Conservation (phyloP, 2,797 vertebrate species). For the Pseudochirops corinnae region DNA sequence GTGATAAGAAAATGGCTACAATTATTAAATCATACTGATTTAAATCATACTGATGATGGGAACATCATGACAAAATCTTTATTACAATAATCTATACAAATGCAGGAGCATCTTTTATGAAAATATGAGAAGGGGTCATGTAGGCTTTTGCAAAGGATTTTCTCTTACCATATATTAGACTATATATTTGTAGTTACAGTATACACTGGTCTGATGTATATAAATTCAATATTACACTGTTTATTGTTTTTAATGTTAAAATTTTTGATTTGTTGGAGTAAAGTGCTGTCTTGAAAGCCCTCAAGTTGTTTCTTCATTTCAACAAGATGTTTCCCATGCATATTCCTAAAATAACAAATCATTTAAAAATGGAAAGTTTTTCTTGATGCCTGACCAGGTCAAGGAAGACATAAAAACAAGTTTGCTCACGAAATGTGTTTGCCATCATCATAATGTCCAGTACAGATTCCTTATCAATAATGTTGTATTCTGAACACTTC, state of each 20-base stretch:
- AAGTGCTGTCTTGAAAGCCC: neutral
- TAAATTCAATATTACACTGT: neutral
- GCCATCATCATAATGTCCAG: neutral
- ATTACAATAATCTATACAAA: neutral
- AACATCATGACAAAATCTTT: neutral
- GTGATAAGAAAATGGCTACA: neutral
- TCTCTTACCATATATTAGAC: neutral
- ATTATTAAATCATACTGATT: neutral
- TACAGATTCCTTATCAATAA: neutral
- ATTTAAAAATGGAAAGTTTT: neutral
- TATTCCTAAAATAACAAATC: neutral
- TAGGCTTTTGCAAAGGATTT: neutral
- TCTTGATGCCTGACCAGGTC: neutral
- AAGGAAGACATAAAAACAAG: neutral
- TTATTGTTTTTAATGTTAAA: neutral
- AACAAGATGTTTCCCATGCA: neutral
- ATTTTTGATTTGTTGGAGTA: neutral
- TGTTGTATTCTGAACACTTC: neutral
- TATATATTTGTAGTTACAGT: neutral
- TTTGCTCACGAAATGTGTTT: neutral
- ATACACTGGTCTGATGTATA: neutral
- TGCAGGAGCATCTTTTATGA: neutral
- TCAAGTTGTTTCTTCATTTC: neutral
- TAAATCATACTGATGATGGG: no score
- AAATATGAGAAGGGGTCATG: neutral